Conservation (phyloP, 2,797 vertebrate genomes). For the Astyanax mexicanus region DNA sequence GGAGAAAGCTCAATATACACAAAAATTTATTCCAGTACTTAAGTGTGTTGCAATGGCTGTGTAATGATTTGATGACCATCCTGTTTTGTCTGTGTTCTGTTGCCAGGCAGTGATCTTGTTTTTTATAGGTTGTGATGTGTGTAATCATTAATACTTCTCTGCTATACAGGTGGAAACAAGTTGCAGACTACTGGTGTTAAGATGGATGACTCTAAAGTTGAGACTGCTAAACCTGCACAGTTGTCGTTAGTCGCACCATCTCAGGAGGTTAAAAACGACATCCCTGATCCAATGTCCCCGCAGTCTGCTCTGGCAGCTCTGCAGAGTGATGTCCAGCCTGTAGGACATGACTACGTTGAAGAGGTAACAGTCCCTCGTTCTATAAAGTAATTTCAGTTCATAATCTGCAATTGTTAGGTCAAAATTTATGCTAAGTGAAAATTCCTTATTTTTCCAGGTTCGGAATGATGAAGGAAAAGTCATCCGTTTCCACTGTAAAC, state of each 20-base stretch:
- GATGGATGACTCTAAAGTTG: conserved; percentile 86
- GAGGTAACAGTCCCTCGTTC: conserved; percentile 79
- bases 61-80: too few relatives aligned
- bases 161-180: conserved; percentile 88
- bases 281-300: conserved; percentile 83
- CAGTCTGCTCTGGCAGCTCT: conserved; percentile 87
- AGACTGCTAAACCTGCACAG: conserved; percentile 64
- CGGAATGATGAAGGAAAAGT: conserved; percentile 98
- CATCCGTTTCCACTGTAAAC: conserved; percentile 97
- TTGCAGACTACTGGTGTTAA: conserved; percentile 90
- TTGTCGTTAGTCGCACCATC: conserved; percentile 46
- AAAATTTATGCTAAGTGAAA: too few relatives aligned
- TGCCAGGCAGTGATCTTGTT: too few relatives aligned
- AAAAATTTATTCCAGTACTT: too few relatives aligned
- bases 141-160: not conserved
- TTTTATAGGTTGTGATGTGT: too few relatives aligned
- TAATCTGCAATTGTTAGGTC: too few relatives aligned
- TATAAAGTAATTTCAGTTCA: too few relatives aligned
- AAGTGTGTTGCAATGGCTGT: too few relatives aligned
- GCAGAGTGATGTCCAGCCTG: conserved; percentile 96
- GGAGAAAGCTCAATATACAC: too few relatives aligned
- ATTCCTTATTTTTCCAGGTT: conserved; percentile 77
- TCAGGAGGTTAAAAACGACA: conserved; percentile 71
- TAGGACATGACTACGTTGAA: conserved; percentile 97
- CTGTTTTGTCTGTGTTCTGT: too few relatives aligned